Evolutionary conservation across 1,140 invertebrate species (phyloP), one percentile per base, ranked within the genome.

Genomic region (Drosophila nannoptera): DNA sequence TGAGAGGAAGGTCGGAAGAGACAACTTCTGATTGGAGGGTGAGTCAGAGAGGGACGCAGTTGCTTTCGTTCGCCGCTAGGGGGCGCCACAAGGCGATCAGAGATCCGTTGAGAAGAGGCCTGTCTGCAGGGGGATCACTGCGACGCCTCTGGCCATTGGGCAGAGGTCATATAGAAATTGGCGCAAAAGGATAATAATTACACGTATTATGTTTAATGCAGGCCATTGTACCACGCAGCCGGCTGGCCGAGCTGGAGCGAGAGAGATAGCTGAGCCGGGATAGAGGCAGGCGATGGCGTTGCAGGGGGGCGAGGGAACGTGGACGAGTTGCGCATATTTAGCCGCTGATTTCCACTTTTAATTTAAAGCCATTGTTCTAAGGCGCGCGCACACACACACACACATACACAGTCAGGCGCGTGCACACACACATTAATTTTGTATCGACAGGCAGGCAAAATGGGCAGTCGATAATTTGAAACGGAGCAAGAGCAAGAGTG

Each of bases 101-200:
- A 6, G 40, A 3, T 16, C 40, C 4, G 12, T 43, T 14, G n/a
- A 11, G 4, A 3, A 12, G 22, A 22, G 3, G 22, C 14, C 14
- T 14, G 40, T 6, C 40, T 42, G 0, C n/a, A 42, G 6, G 2
- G 40, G 6, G 14, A 5, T 14, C 5, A 14, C 4, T 7, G 14
- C 32, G 42, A 35, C 38, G 61, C 45, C 54, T 40, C 48, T 69
- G 55, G 6, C 36, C 45, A 22, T 22, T 68, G 35, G n/a, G 42
- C 40, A 22, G 49, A 49, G 65, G 9, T 35, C 46, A 83, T 66
- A 69, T 75, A 64, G 66, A 66, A 80, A 75, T 70, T 67, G 73
- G 66, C 63, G 62, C 76, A 80, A 80, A 84, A 84, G 78, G 76
- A 84, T 86, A 84, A 84, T 84, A 84, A 84, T 84, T 84, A 86